A percentile compares a stretch with the other conserved stretches of the same genome.
phyloP scores from a whole-genome alignment of 2,113 vertebrate genomes.

The Grantiella picta region DNA sequence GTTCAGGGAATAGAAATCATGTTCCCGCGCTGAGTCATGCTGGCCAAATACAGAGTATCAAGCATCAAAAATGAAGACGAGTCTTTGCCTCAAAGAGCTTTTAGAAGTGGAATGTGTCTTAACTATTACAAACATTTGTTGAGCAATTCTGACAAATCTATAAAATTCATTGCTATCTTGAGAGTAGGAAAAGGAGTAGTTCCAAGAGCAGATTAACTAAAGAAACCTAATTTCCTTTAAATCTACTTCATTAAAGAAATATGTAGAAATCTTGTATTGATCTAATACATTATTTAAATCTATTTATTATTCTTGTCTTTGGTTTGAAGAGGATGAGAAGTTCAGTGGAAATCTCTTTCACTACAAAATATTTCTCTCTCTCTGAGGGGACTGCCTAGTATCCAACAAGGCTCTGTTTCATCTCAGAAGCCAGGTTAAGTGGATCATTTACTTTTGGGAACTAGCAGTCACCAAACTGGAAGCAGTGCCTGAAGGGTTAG shows the following conservation, averaged over 20 bases:
- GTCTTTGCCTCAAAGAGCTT: neutral
- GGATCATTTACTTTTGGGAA: neutral
- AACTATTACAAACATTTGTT: neutral
- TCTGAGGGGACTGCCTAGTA: neutral
- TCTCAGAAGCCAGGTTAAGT: neutral
- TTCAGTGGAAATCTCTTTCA: neutral
- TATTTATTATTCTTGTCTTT: neutral
- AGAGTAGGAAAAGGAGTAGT: neutral
- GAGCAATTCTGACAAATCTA: neutral
- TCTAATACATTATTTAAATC: neutral
- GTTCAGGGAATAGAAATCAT: neutral
- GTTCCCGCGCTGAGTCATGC: neutral
- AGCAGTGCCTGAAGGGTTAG: neutral
- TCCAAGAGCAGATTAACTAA: neutral
- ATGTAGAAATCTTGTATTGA: neutral
- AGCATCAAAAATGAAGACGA: neutral
- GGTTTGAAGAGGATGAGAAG: neutral
- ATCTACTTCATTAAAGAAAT: neutral
- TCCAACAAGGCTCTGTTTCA: neutral
- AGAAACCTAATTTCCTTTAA: neutral
- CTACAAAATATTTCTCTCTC: neutral
- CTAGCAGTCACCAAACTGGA: neutral
- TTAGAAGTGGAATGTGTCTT: neutral
- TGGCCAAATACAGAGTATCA: neutral
- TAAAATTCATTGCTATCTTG: neutral